phyloP scores from a whole-genome alignment of 2,888 invertebrate genomes.

The Drosophila leonis region DNA sequence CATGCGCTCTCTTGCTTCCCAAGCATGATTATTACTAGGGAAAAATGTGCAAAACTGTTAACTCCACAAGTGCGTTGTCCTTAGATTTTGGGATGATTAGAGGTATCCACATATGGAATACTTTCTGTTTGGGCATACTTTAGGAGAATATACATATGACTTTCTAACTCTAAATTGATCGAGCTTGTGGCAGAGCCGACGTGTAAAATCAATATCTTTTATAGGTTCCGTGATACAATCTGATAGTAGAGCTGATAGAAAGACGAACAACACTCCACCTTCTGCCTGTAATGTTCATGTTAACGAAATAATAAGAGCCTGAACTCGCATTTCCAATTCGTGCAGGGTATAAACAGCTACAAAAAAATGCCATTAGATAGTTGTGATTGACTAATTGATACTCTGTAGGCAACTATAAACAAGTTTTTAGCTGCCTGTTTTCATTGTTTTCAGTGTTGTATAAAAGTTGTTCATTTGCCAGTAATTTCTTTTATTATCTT shows the following conservation, averaged over 20 bases:
- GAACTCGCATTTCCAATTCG: fast-evolving
- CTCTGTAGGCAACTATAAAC: neutral
- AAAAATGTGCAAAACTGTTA: no score
- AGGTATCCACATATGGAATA: no score
- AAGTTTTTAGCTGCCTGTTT: neutral
- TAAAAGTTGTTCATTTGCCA: neutral
- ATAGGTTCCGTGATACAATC: neutral
- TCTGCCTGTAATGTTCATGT: neutral
- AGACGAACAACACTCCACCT: neutral
- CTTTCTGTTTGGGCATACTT: no score
- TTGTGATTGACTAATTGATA: neutral
- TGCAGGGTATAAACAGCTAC: neutral
- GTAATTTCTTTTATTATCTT: neutral
- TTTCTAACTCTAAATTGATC: no score
- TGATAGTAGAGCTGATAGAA: neutral
- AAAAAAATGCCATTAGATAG: no score
- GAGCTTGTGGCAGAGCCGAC: neutral
- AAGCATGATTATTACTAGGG: no score
- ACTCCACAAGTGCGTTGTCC: no score
- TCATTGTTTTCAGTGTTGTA: no score
- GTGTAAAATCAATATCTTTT: neutral
- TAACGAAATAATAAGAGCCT: neutral
- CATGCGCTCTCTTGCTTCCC: no score
- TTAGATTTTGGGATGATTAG: neutral
- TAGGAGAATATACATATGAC: no score